Percentiles rank a stretch among this genome's conserved stretches.
Conservation (phyloP, 2,113 vertebrate genomes). For the western clawed frog (Xenopus tropicalis) region DNA sequence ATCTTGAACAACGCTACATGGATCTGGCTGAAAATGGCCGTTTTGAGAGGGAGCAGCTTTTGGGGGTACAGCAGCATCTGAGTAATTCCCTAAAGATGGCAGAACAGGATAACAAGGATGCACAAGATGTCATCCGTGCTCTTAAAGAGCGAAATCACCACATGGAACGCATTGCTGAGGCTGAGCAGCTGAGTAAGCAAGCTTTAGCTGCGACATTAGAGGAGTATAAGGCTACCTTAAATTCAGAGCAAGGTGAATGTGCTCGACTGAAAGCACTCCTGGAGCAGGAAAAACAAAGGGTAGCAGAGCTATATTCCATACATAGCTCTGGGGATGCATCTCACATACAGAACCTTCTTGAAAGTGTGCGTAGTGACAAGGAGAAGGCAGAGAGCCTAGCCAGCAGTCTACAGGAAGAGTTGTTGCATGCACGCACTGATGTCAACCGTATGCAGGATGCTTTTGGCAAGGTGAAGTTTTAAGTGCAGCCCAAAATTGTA, state of each 20-base stretch:
- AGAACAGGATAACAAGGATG: conserved; percentile 91
- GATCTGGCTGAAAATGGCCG: conserved; percentile 86
- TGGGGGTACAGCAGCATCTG: conserved; percentile 92
- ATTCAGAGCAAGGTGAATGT: conserved; percentile 82
- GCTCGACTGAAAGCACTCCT: conserved; percentile 80
- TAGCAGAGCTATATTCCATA: conserved; percentile 85
- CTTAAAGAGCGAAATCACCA: conserved; percentile 91
- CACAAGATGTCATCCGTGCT: conserved; percentile 85
- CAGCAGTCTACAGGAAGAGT: conserved; percentile 75
- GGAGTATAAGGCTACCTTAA: conserved; percentile 79
- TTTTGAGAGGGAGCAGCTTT: conserved; percentile 89
- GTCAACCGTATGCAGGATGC: conserved; percentile 78
- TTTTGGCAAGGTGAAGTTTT: conserved; percentile 76
- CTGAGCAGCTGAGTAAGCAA: conserved; percentile 77
- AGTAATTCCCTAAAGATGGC: conserved; percentile 95
- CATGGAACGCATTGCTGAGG: conserved; percentile 86
- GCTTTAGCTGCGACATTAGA: conserved; percentile 74
- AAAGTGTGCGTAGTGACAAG: conserved; percentile 82
- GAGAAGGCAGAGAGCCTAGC: conserved; percentile 85
- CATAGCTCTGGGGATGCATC: conserved; percentile 86
- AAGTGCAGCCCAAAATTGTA: not conserved
- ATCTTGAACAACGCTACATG: conserved; percentile 88
- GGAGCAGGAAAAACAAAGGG: conserved; percentile 87
- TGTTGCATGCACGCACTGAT: conserved; percentile 78
- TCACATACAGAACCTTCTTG: conserved; percentile 86